Evolutionary conservation across 2,113 vertebrate genomes (phyloP).

Genomic region (Cyanoramphus novaezelandiae): DNA sequence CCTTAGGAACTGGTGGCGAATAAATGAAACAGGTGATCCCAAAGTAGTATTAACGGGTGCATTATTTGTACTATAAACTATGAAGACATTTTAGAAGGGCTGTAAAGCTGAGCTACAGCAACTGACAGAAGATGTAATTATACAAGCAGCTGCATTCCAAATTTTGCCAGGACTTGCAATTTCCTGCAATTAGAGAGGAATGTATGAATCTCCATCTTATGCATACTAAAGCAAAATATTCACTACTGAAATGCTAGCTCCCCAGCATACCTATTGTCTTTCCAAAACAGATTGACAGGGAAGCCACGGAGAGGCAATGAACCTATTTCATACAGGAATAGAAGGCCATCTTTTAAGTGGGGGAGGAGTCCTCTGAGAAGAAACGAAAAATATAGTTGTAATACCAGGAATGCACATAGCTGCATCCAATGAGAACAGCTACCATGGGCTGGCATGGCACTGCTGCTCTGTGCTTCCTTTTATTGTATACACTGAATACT

Average conservation of each 20-base stretch:
- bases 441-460: background rate
- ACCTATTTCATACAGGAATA: background rate
- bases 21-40: background rate
- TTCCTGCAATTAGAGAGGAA: slow-evolving; percentile 54
- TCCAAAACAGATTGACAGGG: background rate
- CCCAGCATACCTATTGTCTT: background rate
- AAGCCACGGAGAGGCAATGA: background rate
- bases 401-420: background rate
- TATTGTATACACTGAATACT: background rate
- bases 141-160: slow-evolving; percentile 57
- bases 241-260: background rate
- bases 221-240: slow-evolving; percentile 15
- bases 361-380: background rate
- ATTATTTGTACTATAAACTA: slow-evolving; percentile 4
- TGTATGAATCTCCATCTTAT: background rate
- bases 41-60: background rate
- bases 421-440: background rate
- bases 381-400: background rate
- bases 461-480: background rate
- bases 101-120: slow-evolving; percentile 51
- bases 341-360: background rate
- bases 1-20: background rate
- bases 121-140: slow-evolving; percentile 56
- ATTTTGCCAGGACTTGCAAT: slow-evolving; percentile 46
- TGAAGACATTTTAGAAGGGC: background rate